Evolutionary conservation across 2,888 invertebrate genomes (phyloP).

Genomic region (Hirtodrosophila alboralis): DNA sequence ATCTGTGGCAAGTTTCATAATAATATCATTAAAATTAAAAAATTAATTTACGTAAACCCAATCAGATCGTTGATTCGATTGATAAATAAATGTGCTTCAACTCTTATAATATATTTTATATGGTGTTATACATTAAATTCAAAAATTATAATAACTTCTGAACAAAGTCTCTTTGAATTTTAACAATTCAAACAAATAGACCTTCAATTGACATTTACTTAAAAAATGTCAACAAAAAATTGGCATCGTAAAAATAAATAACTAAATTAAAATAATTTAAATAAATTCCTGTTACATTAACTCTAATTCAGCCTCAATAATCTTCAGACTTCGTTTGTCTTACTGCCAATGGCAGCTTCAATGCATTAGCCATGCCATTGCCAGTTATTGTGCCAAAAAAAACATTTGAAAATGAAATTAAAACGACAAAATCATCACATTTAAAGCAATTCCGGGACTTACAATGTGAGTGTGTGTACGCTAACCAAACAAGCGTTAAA

Average conservation of each 20-base stretch:
- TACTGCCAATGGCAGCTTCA: constrained; percentile 41
- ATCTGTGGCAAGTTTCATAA: too few species aligned
- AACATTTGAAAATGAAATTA: constrained; percentile 63
- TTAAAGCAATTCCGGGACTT: constrained; percentile 53
- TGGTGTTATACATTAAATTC: too few species aligned
- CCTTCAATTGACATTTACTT: too few species aligned
- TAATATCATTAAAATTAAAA: too few species aligned
- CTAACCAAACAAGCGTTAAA: constrained; percentile 75
- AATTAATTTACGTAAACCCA: too few species aligned
- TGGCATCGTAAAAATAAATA: constrained; percentile 7
- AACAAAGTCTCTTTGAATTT: too few species aligned
- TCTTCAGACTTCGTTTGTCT: constrained; percentile 43
- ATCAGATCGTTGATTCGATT: too few species aligned
- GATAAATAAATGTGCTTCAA: too few species aligned
- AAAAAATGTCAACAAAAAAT: background rate
- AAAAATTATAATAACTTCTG: too few species aligned
- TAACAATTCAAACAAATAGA: too few species aligned
- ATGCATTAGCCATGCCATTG: constrained; percentile 19
- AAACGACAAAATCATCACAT: constrained; percentile 59
- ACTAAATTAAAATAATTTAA: constrained; percentile 12
- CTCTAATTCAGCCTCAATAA: constrained; percentile 32
- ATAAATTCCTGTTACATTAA: constrained; percentile 23
- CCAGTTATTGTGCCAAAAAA: constrained; percentile 30
- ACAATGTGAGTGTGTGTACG: constrained; percentile 45
- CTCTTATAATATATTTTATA: too few species aligned